A percentile compares a stretch with the other conserved stretches of the same genome.
Evolutionary conservation across 2,797 vertebrate species (phyloP).

Genomic region (Danio tinwini): DNA sequence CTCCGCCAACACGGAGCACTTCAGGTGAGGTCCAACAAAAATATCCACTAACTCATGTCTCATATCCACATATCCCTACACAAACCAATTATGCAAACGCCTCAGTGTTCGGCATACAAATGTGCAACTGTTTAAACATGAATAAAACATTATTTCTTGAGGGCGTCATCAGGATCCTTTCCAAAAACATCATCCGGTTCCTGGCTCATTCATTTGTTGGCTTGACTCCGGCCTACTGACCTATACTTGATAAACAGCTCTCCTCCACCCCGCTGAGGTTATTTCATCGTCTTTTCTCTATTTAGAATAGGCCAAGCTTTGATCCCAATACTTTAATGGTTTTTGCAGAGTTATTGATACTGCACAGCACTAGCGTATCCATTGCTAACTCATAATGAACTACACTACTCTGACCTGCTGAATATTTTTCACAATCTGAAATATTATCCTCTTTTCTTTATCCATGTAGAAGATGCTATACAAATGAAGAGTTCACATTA

Average conservation of each 20-base stretch:
- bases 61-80: slow-evolving; percentile 15
- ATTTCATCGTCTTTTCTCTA: slow-evolving; percentile 7
- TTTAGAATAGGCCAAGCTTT: not conserved
- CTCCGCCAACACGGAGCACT: slow-evolving; percentile 6
- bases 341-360: too few species aligned
- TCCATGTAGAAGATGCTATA: too few species aligned
- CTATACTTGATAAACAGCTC: not conserved
- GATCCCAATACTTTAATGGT: not conserved
- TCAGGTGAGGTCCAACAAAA: slow-evolving; percentile 24
- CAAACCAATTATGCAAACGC: not conserved
- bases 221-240: slow-evolving; percentile 26
- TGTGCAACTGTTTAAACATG: slow-evolving; percentile 22
- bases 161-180: not conserved
- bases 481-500: too few species aligned
- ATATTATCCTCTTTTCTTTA: too few species aligned
- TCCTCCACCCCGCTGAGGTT: not conserved
- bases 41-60: slow-evolving; percentile 30
- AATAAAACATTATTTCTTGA: not conserved
- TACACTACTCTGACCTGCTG: too few species aligned
- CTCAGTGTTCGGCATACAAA: not conserved
- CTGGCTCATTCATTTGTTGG: not conserved
- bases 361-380: too few species aligned
- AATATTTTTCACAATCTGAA: too few species aligned
- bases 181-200: not conserved
- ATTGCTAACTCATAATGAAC: too few species aligned